phyloP scores from a whole-genome alignment of 2,888 invertebrate species.

The Mayetiola destructor region DNA sequence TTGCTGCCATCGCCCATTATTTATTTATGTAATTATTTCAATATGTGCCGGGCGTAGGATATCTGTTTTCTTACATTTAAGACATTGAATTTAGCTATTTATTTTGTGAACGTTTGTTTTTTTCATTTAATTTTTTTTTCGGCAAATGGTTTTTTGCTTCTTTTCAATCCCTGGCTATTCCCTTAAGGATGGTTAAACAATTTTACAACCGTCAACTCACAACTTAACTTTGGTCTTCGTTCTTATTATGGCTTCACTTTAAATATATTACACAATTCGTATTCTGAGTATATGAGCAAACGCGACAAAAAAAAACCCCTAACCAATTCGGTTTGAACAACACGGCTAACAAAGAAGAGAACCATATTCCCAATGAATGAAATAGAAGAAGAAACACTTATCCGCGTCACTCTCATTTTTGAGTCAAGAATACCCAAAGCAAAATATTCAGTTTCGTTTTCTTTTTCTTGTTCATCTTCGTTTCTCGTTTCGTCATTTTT shows the following conservation, averaged over 20 bases:
- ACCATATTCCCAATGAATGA: neutral
- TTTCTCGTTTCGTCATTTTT: neutral
- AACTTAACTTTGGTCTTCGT: neutral
- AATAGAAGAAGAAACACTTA: neutral
- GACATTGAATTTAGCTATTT: no score
- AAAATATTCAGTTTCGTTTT: conserved; percentile 1
- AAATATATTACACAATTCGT: conserved; percentile 9
- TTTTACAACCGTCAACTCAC: conserved; percentile 16
- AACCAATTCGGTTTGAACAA: neutral
- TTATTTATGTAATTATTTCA: conserved; percentile 1
- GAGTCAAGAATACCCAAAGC: no score
- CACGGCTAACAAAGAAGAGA: neutral
- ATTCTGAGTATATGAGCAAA: conserved; percentile 10
- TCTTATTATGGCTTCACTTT: neutral
- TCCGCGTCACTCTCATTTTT: no score
- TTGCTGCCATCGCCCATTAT: no score
- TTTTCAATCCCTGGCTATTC: conserved; percentile 13
- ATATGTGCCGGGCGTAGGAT: neutral
- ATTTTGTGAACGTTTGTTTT: neutral
- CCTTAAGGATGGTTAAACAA: conserved; percentile 16
- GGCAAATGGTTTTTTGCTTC: neutral
- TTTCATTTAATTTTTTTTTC: conserved; percentile 15
- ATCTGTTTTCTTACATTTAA: no score
- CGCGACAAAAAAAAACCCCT: neutral
- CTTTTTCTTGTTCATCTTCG: neutral